Evolutionary conservation across 2,113 vertebrate species (phyloP).

Genomic region (Cricetomys ansorgei): DNA sequence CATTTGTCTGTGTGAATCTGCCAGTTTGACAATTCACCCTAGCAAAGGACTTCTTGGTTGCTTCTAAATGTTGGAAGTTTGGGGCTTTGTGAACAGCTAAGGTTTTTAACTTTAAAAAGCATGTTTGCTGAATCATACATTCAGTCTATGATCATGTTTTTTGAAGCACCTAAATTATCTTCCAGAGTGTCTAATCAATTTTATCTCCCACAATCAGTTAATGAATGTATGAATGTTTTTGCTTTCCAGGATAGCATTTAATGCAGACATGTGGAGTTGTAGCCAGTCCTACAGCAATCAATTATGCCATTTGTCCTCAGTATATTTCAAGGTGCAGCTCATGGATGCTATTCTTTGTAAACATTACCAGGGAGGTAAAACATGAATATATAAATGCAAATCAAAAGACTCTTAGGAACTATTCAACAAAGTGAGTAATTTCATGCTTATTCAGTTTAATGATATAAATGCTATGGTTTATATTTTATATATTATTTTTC

Average conservation of each 20-base stretch:
- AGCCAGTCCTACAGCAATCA: no score
- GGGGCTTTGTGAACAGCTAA: background rate
- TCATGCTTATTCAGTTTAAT: conserved; percentile 12
- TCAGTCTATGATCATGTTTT: background rate
- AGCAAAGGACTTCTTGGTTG: background rate
- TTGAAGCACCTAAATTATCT: background rate
- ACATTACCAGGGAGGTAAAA: background rate
- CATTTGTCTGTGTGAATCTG: background rate
- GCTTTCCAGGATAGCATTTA: background rate
- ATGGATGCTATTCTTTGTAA: background rate
- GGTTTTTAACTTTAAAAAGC: background rate
- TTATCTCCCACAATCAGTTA: background rate
- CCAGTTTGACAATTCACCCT: background rate
- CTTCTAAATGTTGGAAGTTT: background rate
- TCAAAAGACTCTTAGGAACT: background rate
- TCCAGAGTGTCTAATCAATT: background rate
- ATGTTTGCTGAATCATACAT: background rate
- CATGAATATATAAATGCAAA: background rate
- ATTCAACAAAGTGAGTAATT: background rate
- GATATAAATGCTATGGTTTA: background rate
- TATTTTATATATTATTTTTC: background rate
- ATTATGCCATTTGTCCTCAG: background rate
- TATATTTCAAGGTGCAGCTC: background rate
- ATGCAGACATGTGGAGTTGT: background rate
- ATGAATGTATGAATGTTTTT: background rate